phyloP scores from a whole-genome alignment of 2,888 invertebrate genomes.

The Dynastes hyllus region DNA sequence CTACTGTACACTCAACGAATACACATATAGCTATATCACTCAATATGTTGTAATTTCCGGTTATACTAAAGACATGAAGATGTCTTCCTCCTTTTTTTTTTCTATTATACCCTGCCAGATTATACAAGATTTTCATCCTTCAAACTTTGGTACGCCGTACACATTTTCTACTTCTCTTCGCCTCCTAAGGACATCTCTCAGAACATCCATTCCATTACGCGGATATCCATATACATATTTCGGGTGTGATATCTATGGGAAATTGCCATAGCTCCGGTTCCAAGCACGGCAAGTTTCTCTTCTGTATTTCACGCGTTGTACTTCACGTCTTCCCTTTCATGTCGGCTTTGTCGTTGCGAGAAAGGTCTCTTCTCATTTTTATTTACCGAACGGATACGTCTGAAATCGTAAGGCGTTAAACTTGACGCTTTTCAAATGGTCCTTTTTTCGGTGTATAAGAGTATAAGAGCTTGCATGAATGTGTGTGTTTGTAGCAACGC shows the following conservation, averaged over 20 bases:
- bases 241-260: conserved; percentile 27
- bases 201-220: conserved; percentile 14
- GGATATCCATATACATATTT: neutral
- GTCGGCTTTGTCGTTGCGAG: no score
- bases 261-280: conserved; percentile 20
- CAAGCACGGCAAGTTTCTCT: neutral
- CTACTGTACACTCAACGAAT: no score
- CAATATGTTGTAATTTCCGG: conserved; percentile 25
- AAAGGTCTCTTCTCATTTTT: conserved; percentile 1
- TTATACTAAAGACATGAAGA: conserved; percentile 45
- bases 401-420: conserved; percentile 1
- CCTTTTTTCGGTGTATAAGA: no score
- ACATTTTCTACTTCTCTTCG: conserved; percentile 1
- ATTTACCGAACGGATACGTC: conserved; percentile 17
- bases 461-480: no score
- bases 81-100: neutral
- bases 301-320: no score
- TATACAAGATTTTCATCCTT: neutral
- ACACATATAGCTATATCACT: no score
- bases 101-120: conserved; percentile 2
- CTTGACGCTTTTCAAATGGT: neutral
- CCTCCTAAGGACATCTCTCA: neutral
- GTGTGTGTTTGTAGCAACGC: no score
- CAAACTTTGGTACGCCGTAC: neutral
- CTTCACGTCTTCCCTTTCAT: no score